A percentile compares a stretch with the other conserved stretches of the same genome.
These are phyloP conservation scores for Chrysopa pallens DNA, from an alignment of 1,140 invertebrate species.

Conservation along the genomic window DNA sequence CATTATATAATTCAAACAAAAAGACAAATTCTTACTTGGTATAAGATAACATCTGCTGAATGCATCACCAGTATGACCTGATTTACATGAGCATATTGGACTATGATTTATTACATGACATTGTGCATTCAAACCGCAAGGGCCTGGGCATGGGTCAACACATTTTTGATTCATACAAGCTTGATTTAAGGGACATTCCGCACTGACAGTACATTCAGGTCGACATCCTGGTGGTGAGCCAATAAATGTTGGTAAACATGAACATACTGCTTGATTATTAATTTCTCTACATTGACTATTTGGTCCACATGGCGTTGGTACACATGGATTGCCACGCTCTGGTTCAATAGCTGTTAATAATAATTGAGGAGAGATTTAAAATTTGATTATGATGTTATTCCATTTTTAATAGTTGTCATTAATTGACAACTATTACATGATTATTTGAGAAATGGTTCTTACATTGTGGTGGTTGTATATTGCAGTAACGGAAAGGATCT, in stretches of 20 bases:
- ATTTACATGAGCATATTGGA: conserved; percentile 33
- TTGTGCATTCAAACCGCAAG: conserved; percentile 49
- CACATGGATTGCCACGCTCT: conserved; percentile 31
- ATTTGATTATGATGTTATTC: not conserved
- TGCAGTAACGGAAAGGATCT: conserved; percentile 40
- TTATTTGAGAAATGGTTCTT: conserved; percentile 20
- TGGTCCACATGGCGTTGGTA: conserved; percentile 42
- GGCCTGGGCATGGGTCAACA: conserved; percentile 52
- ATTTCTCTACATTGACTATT: conserved; percentile 38
- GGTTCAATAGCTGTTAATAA: conserved; percentile 16
- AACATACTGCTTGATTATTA: conserved; percentile 33
- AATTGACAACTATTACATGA: not conserved
- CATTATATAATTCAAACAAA: conserved; percentile 19
- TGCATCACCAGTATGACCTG: conserved; percentile 32
- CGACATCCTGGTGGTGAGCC: conserved; percentile 50
- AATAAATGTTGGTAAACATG: conserved; percentile 40
- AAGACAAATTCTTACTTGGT: conserved; percentile 34
- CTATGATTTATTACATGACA: conserved; percentile 55
- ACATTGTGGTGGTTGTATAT: conserved; percentile 32
- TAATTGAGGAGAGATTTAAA: not conserved
- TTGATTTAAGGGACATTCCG: conserved; percentile 53
- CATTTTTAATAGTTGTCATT: not conserved
- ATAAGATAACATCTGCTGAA: conserved; percentile 35
- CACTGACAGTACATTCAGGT: conserved; percentile 67
- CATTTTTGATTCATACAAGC: conserved; percentile 60